Percentiles rank a stretch among this genome's conserved stretches.
Evolutionary conservation across 2,113 vertebrate species (phyloP).

Genomic region (mouse (Mus musculus)): DNA sequence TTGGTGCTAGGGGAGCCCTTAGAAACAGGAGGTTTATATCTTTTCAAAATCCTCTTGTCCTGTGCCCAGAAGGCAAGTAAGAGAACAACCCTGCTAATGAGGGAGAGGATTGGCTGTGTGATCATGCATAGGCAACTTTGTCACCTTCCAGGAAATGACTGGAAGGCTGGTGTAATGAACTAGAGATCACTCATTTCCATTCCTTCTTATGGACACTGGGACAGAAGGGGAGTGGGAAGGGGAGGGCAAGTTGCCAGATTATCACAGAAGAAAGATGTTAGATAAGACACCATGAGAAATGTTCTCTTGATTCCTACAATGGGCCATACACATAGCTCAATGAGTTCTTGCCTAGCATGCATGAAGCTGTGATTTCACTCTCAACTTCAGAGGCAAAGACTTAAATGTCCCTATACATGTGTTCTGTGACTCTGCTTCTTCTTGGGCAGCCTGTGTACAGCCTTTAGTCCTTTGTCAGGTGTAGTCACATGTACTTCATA

Average conservation of each 20-base stretch:
- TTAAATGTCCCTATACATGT: background rate
- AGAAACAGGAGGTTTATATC: background rate
- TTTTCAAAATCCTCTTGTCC: background rate
- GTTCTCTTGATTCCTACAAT: background rate
- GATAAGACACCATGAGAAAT: background rate
- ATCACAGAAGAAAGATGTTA: background rate
- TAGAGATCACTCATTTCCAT: background rate
- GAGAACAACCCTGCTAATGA: background rate
- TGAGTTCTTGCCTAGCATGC: too few relatives aligned
- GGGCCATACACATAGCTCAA: background rate
- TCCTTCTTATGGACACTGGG: background rate
- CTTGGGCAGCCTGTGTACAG: too few relatives aligned
- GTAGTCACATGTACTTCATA: background rate
- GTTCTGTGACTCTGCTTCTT: background rate
- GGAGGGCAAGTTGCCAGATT: background rate
- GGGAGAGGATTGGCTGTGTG: background rate
- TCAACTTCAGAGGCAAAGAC: background rate
- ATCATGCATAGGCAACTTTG: background rate
- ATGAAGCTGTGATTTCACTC: background rate
- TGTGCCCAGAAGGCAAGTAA: background rate
- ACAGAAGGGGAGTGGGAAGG: background rate
- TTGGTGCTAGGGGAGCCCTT: background rate
- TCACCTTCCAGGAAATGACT: background rate
- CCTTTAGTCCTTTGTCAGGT: rapidly evolving
- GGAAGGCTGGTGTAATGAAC: background rate